Evolutionary conservation across 2,888 invertebrate species (phyloP).

Genomic region (Parelbella ahira): DNA sequence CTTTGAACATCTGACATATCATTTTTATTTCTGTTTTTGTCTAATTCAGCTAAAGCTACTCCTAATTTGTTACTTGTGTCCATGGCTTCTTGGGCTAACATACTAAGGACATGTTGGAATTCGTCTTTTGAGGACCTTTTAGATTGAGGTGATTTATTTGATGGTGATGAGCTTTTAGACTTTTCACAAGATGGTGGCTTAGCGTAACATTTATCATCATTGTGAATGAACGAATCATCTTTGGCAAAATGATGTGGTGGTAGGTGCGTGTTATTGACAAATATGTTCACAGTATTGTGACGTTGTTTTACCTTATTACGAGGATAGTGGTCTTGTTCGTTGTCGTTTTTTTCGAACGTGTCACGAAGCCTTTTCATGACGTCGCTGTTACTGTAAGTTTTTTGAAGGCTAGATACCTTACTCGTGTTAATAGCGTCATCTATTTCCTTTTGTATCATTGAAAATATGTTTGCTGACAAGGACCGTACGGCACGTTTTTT

Average conservation of each 20-base stretch:
- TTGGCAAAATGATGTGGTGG: constrained; percentile 72
- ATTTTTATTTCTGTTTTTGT: constrained; percentile 65
- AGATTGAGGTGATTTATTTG: constrained; percentile 76
- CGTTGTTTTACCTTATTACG: constrained; percentile 78
- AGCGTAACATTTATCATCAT: constrained; percentile 70
- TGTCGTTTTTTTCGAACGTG: constrained; percentile 69
- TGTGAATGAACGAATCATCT: constrained; percentile 77
- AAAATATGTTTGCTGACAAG: constrained; percentile 90
- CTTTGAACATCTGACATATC: constrained; percentile 68
- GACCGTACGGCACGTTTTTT: constrained; percentile 91
- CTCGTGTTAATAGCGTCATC: constrained; percentile 79
- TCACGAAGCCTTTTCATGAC: constrained; percentile 73
- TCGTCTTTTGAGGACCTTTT: constrained; percentile 72
- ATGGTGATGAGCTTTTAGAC: constrained; percentile 79
- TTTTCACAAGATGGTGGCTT: constrained; percentile 75
- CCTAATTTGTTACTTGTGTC: constrained; percentile 86
- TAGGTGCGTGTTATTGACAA: constrained; percentile 71
- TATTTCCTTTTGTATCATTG: constrained; percentile 85
- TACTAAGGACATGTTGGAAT: constrained; percentile 86
- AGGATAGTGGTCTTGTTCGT: constrained; percentile 62
- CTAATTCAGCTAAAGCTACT: constrained; percentile 83
- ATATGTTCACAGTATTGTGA: constrained; percentile 73
- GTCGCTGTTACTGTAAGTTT: constrained; percentile 83
- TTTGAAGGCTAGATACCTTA: constrained; percentile 75
- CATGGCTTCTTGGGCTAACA: constrained; percentile 87